Base-by-base conservation (phyloP, 2,888 invertebrate genomes). In the Eilema caniola region DNA sequence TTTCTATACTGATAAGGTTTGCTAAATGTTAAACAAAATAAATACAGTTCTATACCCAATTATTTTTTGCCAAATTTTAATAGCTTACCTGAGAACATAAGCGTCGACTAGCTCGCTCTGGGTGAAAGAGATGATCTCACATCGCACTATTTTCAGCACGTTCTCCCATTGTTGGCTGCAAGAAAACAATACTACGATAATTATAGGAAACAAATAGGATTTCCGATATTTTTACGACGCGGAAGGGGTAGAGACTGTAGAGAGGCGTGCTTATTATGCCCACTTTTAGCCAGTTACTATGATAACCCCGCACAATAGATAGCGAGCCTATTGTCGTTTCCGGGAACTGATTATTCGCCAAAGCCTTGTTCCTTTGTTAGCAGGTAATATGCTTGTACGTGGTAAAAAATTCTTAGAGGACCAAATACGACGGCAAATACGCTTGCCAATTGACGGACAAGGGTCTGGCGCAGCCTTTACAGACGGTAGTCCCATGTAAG, bases 71-170 rank as follows among this genome's bases (percentile, higher is more conserved):
- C 33, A 25, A 25, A 59, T 12, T 20, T 23, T 60, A 28, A 16
- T 16, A 10, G 92, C 96, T 96, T 94, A 99, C 99, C 99, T 99
- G 72, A 99, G 96, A 33, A 99, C 98, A 91, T 99, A 99, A 61
- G 99, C 98, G 94, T 99, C 99, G 86, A 99, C 97, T 90, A 97
- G 96, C 81, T 98, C 98, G 93, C 98, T 98, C 89, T 97, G 97
- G 71, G 97, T 97, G 90, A 97, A 97, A 94, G 99, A 99, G 91
- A 99, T 98, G 79, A 99, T 99, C 95, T 99, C 99, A 93, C 99
- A 99, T 85, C 98, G 97, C 33, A 99, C 99, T 77, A 98, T 97
- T 93, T 98, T 97, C 92, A 99, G 94, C 71, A 99, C 96, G 66
- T 96, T 96, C 90, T 99, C 99, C 97, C 99, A 97, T 89, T 98